phyloP scores from a whole-genome alignment of 2,888 invertebrate species.

The Drosophila tripunctata region DNA sequence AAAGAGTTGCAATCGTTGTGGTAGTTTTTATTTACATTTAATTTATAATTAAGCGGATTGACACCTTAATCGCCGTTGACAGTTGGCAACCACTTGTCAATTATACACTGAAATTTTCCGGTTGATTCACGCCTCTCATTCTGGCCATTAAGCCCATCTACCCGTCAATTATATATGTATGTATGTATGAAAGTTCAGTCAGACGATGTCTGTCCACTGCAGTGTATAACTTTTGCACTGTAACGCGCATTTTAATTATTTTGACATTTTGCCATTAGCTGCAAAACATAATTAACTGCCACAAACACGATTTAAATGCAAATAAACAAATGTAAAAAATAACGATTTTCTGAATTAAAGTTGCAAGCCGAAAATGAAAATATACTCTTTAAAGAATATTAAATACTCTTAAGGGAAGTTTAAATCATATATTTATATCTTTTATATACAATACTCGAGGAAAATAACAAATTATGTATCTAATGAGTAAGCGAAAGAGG shows the following conservation, averaged over 20 bases:
- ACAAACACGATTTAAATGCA: constrained; percentile 68
- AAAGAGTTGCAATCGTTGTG: neutral
- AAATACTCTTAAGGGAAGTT: neutral
- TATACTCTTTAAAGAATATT: neutral
- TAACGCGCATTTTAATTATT: constrained; percentile 69
- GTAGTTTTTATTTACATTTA: constrained; percentile 40
- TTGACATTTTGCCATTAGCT: constrained; percentile 78
- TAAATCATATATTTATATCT: neutral
- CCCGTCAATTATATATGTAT: too few species aligned
- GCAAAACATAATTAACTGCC: constrained; percentile 76
- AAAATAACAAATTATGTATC: too few species aligned
- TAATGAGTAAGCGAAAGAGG: too few species aligned
- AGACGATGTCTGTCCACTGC: neutral
- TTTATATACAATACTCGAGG: neutral
- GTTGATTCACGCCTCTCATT: constrained; percentile 21
- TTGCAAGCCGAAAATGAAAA: constrained; percentile 1
- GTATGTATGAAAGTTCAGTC: neutral
- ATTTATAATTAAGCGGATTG: constrained; percentile 66
- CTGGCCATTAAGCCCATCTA: neutral
- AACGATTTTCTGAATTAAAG: too few species aligned
- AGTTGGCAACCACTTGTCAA: constrained; percentile 70
- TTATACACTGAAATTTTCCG: constrained; percentile 37
- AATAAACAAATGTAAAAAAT: constrained; percentile 51
- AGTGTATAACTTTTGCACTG: constrained; percentile 19
- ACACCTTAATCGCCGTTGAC: constrained; percentile 68